Percentiles rank a stretch among this genome's conserved stretches.
Conservation (phyloP, 2,888 invertebrate genomes). For the Myopa tessellatipennis region DNA sequence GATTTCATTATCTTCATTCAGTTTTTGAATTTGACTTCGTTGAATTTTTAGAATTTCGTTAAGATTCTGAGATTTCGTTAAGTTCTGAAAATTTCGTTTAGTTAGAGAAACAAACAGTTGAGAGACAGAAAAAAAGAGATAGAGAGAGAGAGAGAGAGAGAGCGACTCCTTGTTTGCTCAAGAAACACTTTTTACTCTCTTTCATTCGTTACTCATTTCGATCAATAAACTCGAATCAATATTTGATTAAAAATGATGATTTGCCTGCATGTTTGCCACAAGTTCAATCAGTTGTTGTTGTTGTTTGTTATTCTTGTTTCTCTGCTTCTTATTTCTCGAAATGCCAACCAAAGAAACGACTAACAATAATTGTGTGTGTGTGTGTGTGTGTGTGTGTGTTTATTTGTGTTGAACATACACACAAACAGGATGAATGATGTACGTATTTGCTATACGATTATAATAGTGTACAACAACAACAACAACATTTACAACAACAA, state of each 20-base stretch:
- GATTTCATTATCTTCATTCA: too few species aligned
- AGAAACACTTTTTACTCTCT: background rate
- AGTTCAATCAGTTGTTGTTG: constrained; percentile 6
- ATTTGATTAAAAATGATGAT: constrained; percentile 24
- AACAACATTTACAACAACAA: background rate
- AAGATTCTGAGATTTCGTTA: too few species aligned
- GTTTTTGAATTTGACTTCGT: too few species aligned
- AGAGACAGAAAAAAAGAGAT: background rate
- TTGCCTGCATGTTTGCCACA: constrained; percentile 21
- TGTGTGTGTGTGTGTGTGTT: background rate
- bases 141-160: constrained; percentile 1
- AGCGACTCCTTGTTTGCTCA: background rate
- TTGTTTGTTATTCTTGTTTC: background rate
- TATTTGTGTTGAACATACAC: background rate
- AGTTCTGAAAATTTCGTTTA: too few species aligned
- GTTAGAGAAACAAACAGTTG: background rate
- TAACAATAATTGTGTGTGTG: background rate
- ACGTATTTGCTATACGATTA: background rate
- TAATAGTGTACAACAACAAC: background rate
- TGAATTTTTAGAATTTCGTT: too few species aligned
- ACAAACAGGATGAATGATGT: background rate
- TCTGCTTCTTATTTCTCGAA: background rate
- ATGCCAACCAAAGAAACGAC: background rate
- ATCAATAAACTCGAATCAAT: constrained; percentile 7
- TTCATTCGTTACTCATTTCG: background rate